A percentile compares a stretch with the other conserved stretches of the same genome.
These are phyloP conservation scores for Pseudocheirus occidentalis DNA, from an alignment of 2,797 vertebrate species.

Conservation along the genomic window DNA sequence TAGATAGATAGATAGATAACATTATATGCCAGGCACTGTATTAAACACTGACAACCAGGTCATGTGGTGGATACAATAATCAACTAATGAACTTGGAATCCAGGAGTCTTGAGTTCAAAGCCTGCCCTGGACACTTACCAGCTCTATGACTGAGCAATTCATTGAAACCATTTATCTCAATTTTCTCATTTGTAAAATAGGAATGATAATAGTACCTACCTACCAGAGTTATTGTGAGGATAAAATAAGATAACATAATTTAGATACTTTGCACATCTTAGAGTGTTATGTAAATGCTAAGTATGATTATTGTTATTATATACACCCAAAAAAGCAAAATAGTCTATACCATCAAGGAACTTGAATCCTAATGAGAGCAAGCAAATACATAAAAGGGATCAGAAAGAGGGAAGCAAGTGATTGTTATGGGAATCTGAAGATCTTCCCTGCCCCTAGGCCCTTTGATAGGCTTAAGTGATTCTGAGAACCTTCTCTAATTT, in stretches of 20 bases:
- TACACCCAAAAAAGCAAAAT: neutral
- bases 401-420: neutral
- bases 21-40: neutral
- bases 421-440: too few relatives aligned
- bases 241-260: too few relatives aligned
- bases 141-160: neutral
- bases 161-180: neutral
- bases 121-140: neutral
- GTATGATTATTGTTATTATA: neutral
- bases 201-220: too few relatives aligned
- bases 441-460: too few relatives aligned
- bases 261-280: neutral
- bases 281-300: too few relatives aligned
- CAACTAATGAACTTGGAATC: too few relatives aligned
- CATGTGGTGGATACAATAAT: too few relatives aligned
- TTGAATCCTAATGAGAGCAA: neutral
- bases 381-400: neutral
- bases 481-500: too few relatives aligned
- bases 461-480: too few relatives aligned
- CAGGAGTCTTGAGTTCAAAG: neutral
- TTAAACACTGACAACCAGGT: too few relatives aligned
- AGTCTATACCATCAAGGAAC: neutral
- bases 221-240: too few relatives aligned
- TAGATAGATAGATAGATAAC: neutral
- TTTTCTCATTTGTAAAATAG: too few relatives aligned